Evolutionary conservation across 2,888 invertebrate species (phyloP), one percentile per base, ranked within the genome.

Genomic region (Perizoma flavofasciatum): DNA sequence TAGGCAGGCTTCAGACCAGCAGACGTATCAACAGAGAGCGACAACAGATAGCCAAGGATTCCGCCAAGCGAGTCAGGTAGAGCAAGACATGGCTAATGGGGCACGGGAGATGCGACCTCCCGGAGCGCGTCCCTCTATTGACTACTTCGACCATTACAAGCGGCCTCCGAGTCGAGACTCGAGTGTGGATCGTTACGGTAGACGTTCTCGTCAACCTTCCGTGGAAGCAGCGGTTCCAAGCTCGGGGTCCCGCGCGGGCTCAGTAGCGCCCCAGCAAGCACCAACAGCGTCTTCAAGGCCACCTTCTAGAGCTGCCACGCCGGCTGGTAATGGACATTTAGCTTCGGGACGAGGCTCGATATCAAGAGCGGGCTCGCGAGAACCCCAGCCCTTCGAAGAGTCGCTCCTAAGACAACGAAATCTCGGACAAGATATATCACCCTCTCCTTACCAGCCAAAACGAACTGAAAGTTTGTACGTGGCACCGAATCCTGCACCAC

Each of bases 141-240:
- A 98, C 85, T 97, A 97, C 79, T 97, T 98, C 82, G 98, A 98
- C 86, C 98, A 98, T 82, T 98, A 98, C 86, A 97, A 97, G 86
- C 93, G 97, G 82, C 97, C 97, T 54, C 97, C 97, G 0, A 97
- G 97, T 89, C 93, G 97, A 79, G 97, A 97, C 82, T 95, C 96
- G 63, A 97, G 97, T 71, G 96, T 97, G 48, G 97, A 97, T 89
- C 94, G 96, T 63, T 96, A 96, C 79, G 94, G 95, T 5, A 93
- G 96, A 64, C 95, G 96, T 33, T 96, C 96, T 0, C 93, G 97
- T 61, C 96, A 96, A 79, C 94, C 96, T 39, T 96, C 97, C 10
- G 94, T 97, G 55, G 96, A 97, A 78, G 94, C 95, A 66, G 92
- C 89, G 49, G 77, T 75, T 44, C 82, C 84, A 6, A 71, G 95